Evolutionary conservation across 1,140 invertebrate species (phyloP).

Genomic region (Drosophila murphyi): DNA sequence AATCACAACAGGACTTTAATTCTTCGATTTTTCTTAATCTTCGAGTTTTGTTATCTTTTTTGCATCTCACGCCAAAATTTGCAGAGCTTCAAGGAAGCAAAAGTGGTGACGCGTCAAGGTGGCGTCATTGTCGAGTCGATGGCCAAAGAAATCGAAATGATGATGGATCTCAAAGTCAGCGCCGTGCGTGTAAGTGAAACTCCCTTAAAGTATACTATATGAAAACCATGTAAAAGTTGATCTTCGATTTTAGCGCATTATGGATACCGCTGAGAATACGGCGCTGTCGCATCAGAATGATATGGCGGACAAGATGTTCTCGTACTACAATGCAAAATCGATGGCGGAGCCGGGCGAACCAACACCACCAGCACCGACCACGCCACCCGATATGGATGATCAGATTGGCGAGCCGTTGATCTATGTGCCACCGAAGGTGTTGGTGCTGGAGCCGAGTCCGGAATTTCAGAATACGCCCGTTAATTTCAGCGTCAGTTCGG

Average conservation of each 20-base stretch:
- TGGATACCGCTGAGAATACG: constrained; percentile 92
- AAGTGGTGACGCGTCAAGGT: constrained; percentile 89
- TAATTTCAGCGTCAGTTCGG: constrained; percentile 93
- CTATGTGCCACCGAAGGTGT: constrained; percentile 85
- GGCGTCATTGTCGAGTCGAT: constrained; percentile 90
- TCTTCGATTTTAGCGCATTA: constrained; percentile 87
- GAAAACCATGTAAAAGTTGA: background rate
- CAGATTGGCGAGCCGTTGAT: constrained; percentile 85
- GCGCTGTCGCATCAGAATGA: constrained; percentile 87
- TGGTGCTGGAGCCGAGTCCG: constrained; percentile 88
- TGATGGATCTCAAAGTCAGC: constrained; percentile 94
- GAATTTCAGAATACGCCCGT: constrained; percentile 93
- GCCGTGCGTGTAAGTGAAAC: constrained; percentile 89
- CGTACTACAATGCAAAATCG: constrained; percentile 91
- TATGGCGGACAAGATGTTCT: constrained; percentile 87
- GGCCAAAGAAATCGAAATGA: constrained; percentile 90
- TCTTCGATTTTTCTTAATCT: too few species aligned
- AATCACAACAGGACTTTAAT: background rate
- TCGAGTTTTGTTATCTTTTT: background rate
- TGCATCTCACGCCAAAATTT: constrained; percentile 28
- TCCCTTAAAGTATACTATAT: background rate
- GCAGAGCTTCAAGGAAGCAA: constrained; percentile 90
- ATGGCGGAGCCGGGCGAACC: constrained; percentile 86
- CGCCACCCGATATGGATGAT: constrained; percentile 85
- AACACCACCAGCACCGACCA: constrained; percentile 77